Evolutionary conservation across 2,797 vertebrate species (phyloP).

Genomic region (Danionella dracula): DNA sequence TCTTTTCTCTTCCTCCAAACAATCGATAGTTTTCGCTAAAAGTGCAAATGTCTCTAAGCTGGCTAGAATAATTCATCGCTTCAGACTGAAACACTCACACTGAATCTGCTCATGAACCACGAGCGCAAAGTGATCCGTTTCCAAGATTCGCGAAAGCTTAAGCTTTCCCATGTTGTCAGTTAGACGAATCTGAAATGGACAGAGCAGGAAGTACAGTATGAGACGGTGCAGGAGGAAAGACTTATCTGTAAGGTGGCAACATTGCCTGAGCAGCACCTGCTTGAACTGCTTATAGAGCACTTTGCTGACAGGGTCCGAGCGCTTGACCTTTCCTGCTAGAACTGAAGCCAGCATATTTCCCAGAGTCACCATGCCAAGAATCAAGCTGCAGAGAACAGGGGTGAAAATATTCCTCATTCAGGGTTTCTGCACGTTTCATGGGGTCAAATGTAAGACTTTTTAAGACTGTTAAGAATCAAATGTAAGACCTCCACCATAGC

Average conservation of each 20-base stretch:
- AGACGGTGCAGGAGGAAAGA: no score
- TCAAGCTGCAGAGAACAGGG: slow-evolving; percentile 64
- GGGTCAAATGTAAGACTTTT: no score
- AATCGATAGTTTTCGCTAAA: no score
- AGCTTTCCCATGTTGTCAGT: slow-evolving; percentile 82
- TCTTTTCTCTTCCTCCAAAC: no score
- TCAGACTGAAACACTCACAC: no score
- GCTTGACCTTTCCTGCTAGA: slow-evolving; percentile 84
- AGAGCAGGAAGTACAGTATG: not conserved
- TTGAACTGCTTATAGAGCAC: slow-evolving; percentile 94
- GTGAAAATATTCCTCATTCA: no score
- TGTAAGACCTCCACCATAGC: no score
- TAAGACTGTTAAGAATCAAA: no score
- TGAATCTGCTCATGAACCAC: slow-evolving; percentile 92
- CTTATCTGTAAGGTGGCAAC: not conserved
- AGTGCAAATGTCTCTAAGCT: no score
- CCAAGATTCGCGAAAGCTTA: slow-evolving; percentile 85
- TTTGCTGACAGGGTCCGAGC: slow-evolving; percentile 81
- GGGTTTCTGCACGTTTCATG: no score
- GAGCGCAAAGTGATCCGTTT: slow-evolving; percentile 88
- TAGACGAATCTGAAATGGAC: slow-evolving; percentile 73
- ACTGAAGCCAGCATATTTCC: slow-evolving; percentile 91
- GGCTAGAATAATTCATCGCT: no score
- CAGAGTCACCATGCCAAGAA: slow-evolving; percentile 92
- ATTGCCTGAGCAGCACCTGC: slow-evolving; percentile 76